Evolutionary conservation across 2,797 vertebrate species (phyloP), one percentile per base, ranked within the genome.

Genomic region (Hephaestus fuliginosus): DNA sequence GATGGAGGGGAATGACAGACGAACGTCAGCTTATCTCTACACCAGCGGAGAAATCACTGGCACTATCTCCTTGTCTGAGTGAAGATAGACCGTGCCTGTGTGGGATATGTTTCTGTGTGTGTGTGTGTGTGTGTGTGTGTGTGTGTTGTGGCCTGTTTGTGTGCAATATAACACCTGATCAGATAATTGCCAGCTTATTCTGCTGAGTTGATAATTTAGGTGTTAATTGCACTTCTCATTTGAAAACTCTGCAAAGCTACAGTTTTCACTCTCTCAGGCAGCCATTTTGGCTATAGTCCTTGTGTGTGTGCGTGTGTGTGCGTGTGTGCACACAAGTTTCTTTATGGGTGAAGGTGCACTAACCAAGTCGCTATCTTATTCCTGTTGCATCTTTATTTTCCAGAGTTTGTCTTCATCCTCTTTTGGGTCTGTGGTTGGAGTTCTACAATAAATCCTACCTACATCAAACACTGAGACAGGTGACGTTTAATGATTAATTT

Each of bases 131-230:
- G 55, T 61, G 51, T 62, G 56, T 63, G 64, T 36, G 66, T 48
- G 51, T 52, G 82, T 62, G 57, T n/a, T 30, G 22, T 30, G 57
- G 51, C 57, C 43, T 55, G n/a, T 46, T 25, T 43, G 70, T 73
- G 60, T 20, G 72, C 7, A 65, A 65, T 74, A 76, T 84, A 77
- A 71, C 83, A 81, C 75, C 70, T 85, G 87, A 86, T 92, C 86
- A 89, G 80, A 80, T 58, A 82, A 80, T 85, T 84, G 74, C 84
- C 86, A 89, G 60, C 49, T 81, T 70, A 79, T 90, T 90, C 33
- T 89, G 93, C 81, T 88, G 90, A 91, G 74, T 81, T 75, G 69
- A 86, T 87, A 57, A 48, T 88, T 92, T 82, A 87, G 83, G 86
- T 89, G 82, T 91, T 93, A 90, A 92, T 92, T 90, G 85, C 66